Percentiles rank a stretch among this genome's conserved stretches.
phyloP scores from a whole-genome alignment of 2,888 invertebrate species.

The Eilema griseolum region DNA sequence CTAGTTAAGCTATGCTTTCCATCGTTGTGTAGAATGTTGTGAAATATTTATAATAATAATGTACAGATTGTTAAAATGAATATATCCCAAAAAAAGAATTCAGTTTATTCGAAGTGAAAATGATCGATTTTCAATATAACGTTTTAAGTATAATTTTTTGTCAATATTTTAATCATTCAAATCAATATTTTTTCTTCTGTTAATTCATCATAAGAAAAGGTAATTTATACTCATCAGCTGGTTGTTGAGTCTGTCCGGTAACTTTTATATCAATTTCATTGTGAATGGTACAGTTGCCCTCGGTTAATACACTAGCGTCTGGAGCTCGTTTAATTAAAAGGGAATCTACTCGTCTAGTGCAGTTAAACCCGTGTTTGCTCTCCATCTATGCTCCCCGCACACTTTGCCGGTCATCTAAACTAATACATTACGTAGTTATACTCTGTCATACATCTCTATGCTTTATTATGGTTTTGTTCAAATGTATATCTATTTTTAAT shows the following conservation, averaged over 20 bases:
- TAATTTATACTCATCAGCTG: background rate
- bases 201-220: background rate
- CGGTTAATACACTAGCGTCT: conserved; percentile 57
- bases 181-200: no score
- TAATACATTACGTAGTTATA: conserved; percentile 59
- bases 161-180: no score
- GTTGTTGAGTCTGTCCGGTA: conserved; percentile 10
- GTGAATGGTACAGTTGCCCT: conserved; percentile 57
- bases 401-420: conserved; percentile 57
- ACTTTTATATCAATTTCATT: conserved; percentile 60
- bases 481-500: background rate
- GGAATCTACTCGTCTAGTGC: conserved; percentile 74
- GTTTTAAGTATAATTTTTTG: no score
- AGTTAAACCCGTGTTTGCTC: conserved; percentile 76
- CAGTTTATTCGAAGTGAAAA: no score
- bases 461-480: conserved; percentile 1
- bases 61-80: no score
- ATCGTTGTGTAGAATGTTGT: no score
- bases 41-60: no score
- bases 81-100: no score
- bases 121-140: no score
- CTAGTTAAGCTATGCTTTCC: no score
- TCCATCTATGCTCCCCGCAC: conserved; percentile 64
- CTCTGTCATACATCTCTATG: conserved; percentile 1
- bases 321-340: conserved; percentile 81